A percentile compares a stretch with the other conserved stretches of the same genome.
Evolutionary conservation across 1,140 invertebrate genomes (phyloP).

Genomic region (Bradysia coprophila): DNA sequence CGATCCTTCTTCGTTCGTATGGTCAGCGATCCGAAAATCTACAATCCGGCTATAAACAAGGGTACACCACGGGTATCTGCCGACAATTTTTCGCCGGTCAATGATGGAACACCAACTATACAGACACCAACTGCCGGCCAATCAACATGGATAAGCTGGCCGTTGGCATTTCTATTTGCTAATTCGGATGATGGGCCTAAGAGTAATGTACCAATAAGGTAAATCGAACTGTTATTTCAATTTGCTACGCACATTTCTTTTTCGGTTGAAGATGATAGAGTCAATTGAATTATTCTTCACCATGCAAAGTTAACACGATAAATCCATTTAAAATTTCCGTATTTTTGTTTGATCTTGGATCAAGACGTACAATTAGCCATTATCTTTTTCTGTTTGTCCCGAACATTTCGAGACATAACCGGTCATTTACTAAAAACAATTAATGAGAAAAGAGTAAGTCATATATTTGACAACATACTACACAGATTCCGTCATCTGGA

Average conservation of each 20-base stretch:
- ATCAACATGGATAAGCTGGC: constrained; percentile 81
- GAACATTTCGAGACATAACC: too few species aligned
- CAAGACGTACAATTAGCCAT: neutral
- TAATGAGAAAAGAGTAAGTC: too few species aligned
- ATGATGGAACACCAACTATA: constrained; percentile 22
- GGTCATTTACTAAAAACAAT: too few species aligned
- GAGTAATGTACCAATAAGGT: constrained; percentile 66
- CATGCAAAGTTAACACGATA: neutral
- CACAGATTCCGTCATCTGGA: constrained; percentile 60
- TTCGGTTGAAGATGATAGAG: too few species aligned
- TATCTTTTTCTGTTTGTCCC: neutral
- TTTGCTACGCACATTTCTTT: too few species aligned
- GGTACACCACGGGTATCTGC: constrained; percentile 29
- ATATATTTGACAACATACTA: too few species aligned
- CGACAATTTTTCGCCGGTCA: constrained; percentile 23
- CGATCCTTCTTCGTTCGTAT: constrained; percentile 91
- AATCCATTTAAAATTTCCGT: neutral
- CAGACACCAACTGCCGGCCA: constrained; percentile 26
- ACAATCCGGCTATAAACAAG: constrained; percentile 72
- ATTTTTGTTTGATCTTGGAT: too few species aligned
- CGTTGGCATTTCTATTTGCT: constrained; percentile 67
- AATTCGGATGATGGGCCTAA: constrained; percentile 39
- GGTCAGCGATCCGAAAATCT: constrained; percentile 92
- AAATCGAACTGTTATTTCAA: too few species aligned
- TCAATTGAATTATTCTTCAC: constrained; percentile 3